These are phyloP conservation scores for Scaptomyza polygonia DNA, from an alignment of 2,888 invertebrate species.

Conservation along the genomic window DNA sequence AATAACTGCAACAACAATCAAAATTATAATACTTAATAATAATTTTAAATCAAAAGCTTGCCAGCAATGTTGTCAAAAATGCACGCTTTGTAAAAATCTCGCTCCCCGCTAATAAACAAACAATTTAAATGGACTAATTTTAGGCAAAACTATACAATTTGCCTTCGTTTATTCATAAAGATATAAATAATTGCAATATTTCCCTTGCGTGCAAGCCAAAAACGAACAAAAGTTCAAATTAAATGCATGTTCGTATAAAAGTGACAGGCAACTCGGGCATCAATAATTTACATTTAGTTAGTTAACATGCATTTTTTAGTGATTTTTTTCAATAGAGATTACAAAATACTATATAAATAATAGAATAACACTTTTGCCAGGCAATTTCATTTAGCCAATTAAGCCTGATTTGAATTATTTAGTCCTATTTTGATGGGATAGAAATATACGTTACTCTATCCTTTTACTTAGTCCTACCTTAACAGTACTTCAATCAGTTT, in stretches of 20 bases:
- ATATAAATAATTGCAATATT: constrained; percentile 27
- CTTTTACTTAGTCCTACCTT: no score
- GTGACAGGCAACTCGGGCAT: constrained; percentile 31
- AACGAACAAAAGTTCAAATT: constrained; percentile 11
- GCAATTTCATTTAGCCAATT: background rate
- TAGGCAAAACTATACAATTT: constrained; percentile 68
- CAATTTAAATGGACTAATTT: constrained; percentile 61
- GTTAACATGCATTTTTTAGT: constrained; percentile 3
- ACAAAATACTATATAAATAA: background rate
- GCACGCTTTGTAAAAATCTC: constrained; percentile 33
- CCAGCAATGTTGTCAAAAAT: constrained; percentile 59
- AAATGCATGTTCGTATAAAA: constrained; percentile 11
- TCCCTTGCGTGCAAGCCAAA: constrained; percentile 38
- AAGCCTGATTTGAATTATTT: no score
- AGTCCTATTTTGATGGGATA: no score
- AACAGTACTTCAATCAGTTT: no score
- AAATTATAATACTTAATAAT: background rate
- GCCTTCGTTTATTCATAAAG: background rate
- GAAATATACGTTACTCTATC: no score
- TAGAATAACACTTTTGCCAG: background rate
- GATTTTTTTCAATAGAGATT: background rate
- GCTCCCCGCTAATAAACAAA: constrained; percentile 52
- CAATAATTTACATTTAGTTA: no score
- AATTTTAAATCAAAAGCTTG: constrained; percentile 17
- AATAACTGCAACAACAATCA: background rate